phyloP scores from a whole-genome alignment of 1,140 invertebrate species.

The Littorina saxatilis region DNA sequence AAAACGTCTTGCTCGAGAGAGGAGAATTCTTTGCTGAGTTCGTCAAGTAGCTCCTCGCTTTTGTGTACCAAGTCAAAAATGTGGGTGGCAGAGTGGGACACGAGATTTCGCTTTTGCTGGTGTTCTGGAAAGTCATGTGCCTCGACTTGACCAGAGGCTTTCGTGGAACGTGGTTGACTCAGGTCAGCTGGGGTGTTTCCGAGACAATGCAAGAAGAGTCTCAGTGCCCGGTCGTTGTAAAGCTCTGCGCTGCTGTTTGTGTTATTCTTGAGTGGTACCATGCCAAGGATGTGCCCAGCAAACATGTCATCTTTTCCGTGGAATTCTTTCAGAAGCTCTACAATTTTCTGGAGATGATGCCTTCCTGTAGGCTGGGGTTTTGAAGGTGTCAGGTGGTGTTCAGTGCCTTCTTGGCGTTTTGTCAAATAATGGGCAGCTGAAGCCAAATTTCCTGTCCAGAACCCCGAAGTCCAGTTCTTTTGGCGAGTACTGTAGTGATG shows the following conservation, averaged over 20 bases:
- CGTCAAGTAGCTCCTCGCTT: not conserved
- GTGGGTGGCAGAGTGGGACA: not conserved
- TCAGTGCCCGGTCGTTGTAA: no score
- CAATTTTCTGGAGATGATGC: not conserved
- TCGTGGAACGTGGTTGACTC: not conserved
- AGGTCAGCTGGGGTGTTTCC: not conserved
- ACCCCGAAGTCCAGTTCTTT: not conserved
- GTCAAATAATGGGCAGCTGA: not conserved
- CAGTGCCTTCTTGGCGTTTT: no score
- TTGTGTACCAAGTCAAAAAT: not conserved
- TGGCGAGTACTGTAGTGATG: no score
- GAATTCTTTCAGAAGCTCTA: not conserved
- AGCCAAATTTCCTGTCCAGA: not conserved
- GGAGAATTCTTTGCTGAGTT: not conserved
- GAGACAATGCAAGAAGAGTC: not conserved
- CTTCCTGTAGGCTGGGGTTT: not conserved
- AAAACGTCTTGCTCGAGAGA: not conserved
- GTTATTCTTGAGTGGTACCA: not conserved
- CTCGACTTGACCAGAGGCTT: not conserved
- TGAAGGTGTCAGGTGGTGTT: not conserved
- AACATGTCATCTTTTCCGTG: not conserved
- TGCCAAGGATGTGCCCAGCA: not conserved
- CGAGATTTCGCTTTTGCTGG: not conserved
- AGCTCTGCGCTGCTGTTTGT: not conserved
- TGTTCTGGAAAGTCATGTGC: not conserved